Evolutionary conservation across 2,113 vertebrate species (phyloP).

Genomic region (Thamnaconus septentrionalis): DNA sequence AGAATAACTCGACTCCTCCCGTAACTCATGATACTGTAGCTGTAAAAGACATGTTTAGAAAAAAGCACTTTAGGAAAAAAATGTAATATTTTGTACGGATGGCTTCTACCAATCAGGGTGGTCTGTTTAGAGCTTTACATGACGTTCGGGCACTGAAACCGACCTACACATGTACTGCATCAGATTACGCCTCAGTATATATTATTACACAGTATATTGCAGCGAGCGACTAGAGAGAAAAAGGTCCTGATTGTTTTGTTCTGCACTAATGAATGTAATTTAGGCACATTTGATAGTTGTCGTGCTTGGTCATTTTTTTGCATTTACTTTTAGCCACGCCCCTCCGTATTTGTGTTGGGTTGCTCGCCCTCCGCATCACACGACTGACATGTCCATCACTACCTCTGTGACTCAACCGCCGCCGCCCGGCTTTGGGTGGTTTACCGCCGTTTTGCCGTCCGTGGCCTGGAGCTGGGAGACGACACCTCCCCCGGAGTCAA

Average conservation of each 20-base stretch:
- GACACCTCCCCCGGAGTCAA: too few relatives aligned
- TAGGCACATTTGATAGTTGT: conserved; percentile 26
- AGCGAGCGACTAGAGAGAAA: conserved; percentile 21
- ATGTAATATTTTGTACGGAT: conserved; percentile 46
- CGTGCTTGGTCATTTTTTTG: conserved; percentile 3
- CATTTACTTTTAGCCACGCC: background rate
- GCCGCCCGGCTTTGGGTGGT: too few relatives aligned
- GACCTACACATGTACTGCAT: conserved; percentile 18
- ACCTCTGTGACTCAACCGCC: too few relatives aligned
- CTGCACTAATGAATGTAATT: conserved; percentile 64
- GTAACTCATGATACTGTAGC: conserved; percentile 35
- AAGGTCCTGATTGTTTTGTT: conserved; percentile 47
- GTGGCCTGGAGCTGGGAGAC: too few relatives aligned
- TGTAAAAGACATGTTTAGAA: conserved; percentile 31
- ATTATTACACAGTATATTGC: conserved; percentile 38
- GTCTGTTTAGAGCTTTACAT: conserved; percentile 37
- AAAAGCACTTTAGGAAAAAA: conserved; percentile 54
- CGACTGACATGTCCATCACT: too few relatives aligned
- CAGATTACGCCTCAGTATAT: conserved; percentile 30
- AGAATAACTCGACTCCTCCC: conserved; percentile 22
- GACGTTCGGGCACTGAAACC: conserved; percentile 8
- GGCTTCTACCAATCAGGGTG: conserved; percentile 45
- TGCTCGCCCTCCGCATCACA: background rate
- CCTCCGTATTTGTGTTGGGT: background rate
- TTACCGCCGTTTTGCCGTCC: too few relatives aligned